These are phyloP conservation scores for Prunella strophiata DNA, from an alignment of 2,797 vertebrate species.

Conservation along the genomic window DNA sequence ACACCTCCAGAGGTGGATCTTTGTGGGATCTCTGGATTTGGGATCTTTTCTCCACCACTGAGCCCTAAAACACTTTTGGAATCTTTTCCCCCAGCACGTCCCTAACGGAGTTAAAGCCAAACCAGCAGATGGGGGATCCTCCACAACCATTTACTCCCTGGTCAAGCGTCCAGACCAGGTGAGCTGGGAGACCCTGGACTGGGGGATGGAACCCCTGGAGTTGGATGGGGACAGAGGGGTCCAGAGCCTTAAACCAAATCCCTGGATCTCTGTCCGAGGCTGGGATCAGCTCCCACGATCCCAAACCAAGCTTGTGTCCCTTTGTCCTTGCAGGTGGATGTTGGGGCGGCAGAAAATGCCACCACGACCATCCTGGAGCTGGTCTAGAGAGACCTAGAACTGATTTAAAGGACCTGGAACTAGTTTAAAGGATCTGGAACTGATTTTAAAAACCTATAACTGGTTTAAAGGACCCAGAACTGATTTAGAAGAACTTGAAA, in stretches of 20 bases:
- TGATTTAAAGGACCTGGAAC: not conserved
- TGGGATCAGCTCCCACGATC: not conserved
- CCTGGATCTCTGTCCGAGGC: not conserved
- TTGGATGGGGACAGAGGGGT: not conserved
- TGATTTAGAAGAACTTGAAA: not conserved
- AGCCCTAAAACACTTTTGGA: fast-evolving
- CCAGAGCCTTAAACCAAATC: not conserved
- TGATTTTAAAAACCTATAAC: too few species aligned
- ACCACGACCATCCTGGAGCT: fast-evolving
- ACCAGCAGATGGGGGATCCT: fast-evolving
- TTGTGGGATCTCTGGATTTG: not conserved
- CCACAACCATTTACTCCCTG: not conserved
- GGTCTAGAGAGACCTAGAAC: not conserved
- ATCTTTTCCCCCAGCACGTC: fast-evolving
- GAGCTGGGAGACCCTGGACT: not conserved
- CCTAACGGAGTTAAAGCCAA: fast-evolving
- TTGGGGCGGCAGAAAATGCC: fast-evolving
- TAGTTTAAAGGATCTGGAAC: not conserved
- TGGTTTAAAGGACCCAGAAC: too few species aligned
- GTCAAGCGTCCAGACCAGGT: fast-evolving
- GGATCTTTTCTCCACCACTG: not conserved
- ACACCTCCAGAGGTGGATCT: not conserved
- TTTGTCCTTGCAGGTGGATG: not conserved
- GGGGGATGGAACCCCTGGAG: not conserved
- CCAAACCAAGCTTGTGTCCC: not conserved